These are phyloP conservation scores for Gonocerus acuteangulatus DNA, from an alignment of 2,888 invertebrate genomes.

Conservation along the genomic window DNA sequence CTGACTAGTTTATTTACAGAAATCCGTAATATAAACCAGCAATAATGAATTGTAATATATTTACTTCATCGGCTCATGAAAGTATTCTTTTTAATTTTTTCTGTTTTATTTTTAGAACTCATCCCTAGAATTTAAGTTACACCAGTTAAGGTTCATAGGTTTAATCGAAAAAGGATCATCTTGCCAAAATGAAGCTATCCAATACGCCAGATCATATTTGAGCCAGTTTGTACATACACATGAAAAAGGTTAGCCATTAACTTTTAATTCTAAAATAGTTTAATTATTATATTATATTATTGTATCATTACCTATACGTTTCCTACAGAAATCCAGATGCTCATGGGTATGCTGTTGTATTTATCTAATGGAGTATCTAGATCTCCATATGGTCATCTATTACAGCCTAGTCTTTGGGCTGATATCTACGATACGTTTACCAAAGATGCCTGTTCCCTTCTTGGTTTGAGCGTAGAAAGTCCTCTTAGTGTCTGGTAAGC, in stretches of 20 bases:
- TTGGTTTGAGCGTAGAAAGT: slow-evolving; percentile 82
- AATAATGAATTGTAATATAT: no score
- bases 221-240: slow-evolving; percentile 69
- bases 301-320: neutral
- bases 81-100: no score
- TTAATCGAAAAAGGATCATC: slow-evolving; percentile 56
- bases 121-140: slow-evolving; percentile 71
- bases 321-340: slow-evolving; percentile 63
- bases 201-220: slow-evolving; percentile 78
- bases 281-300: neutral
- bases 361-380: slow-evolving; percentile 66
- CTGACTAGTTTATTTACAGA: no score
- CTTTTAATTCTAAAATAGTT: neutral
- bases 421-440: slow-evolving; percentile 86
- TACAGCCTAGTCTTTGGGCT: slow-evolving; percentile 68
- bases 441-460: slow-evolving; percentile 81
- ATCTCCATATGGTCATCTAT: slow-evolving; percentile 69
- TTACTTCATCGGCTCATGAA: no score
- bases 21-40: no score
- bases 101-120: slow-evolving; percentile 47
- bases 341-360: slow-evolving; percentile 80
- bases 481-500: slow-evolving; percentile 75
- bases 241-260: slow-evolving; percentile 55
- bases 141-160: slow-evolving; percentile 71
- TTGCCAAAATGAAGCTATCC: slow-evolving; percentile 74